Percentiles rank a stretch among this genome's conserved stretches.
Evolutionary conservation across 2,888 invertebrate species (phyloP).

Genomic region (Ceriagrion tenellum): DNA sequence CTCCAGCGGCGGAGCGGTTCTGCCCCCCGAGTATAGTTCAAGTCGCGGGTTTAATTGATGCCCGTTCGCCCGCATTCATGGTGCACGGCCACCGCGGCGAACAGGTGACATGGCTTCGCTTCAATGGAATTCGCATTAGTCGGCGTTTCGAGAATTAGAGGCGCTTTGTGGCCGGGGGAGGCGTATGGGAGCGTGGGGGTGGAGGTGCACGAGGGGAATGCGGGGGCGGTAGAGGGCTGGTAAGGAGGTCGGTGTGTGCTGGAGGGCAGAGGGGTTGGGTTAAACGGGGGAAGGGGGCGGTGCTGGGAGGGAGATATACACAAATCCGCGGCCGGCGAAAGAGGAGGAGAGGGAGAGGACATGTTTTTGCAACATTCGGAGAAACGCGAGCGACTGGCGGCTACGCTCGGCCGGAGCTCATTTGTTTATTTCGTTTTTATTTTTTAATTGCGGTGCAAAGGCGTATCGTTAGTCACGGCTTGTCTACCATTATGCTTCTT

Average conservation of each 20-base stretch:
- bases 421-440: neutral
- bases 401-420: neutral
- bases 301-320: neutral
- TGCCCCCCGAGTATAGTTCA: neutral
- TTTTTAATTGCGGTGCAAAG: neutral
- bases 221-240: neutral
- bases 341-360: neutral
- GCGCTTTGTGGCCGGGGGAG: constrained; percentile 37
- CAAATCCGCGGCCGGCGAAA: neutral
- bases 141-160: constrained; percentile 38
- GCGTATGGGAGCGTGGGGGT: neutral
- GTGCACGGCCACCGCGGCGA: neutral
- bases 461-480: neutral
- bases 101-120: constrained; percentile 54
- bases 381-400: neutral
- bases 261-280: neutral
- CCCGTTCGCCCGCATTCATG: constrained; percentile 24
- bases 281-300: no score
- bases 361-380: neutral
- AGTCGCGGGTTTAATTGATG: constrained; percentile 56
- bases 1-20: neutral
- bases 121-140: constrained; percentile 54
- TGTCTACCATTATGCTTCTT: neutral
- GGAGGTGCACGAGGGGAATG: neutral
- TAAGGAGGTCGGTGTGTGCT: neutral